phyloP scores from a whole-genome alignment of 2,888 invertebrate species.

The Eilema sororculum region DNA sequence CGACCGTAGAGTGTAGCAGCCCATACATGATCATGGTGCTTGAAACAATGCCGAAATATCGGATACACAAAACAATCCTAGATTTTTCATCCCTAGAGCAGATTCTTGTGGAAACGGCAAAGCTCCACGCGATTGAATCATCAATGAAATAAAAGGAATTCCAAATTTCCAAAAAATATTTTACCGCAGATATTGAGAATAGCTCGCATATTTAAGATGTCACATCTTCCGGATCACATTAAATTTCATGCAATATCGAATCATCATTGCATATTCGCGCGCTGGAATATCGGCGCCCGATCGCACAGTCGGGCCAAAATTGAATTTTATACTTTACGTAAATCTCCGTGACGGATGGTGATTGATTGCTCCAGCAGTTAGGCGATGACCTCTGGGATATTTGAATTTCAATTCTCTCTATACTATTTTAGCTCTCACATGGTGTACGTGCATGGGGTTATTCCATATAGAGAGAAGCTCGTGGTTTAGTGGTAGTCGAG shows the following conservation, averaged over 20 bases:
- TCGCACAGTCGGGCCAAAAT: constrained; percentile 53
- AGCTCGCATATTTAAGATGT: background rate
- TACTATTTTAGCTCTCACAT: background rate
- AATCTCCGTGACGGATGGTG: constrained; percentile 50
- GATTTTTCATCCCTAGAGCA: too few species aligned
- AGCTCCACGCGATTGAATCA: too few species aligned
- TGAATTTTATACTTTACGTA: constrained; percentile 58
- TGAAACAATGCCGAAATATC: too few species aligned
- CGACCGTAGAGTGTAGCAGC: too few species aligned
- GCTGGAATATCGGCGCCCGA: constrained; percentile 31
- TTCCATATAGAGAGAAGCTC: too few species aligned
- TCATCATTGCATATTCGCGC: constrained; percentile 1
- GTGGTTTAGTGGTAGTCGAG: too few species aligned
- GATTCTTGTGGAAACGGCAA: too few species aligned
- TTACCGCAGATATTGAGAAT: background rate
- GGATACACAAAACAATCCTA: too few species aligned
- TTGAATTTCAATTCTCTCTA: constrained; percentile 28
- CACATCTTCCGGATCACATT: background rate
- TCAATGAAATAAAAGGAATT: too few species aligned
- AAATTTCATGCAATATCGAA: constrained; percentile 14
- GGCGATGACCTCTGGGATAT: constrained; percentile 44
- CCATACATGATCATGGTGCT: too few species aligned
- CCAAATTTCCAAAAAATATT: too few species aligned
- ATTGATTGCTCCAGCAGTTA: constrained; percentile 52
- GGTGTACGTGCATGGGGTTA: background rate